phyloP scores from a whole-genome alignment of 2,797 vertebrate species.

The Tapera naevia region DNA sequence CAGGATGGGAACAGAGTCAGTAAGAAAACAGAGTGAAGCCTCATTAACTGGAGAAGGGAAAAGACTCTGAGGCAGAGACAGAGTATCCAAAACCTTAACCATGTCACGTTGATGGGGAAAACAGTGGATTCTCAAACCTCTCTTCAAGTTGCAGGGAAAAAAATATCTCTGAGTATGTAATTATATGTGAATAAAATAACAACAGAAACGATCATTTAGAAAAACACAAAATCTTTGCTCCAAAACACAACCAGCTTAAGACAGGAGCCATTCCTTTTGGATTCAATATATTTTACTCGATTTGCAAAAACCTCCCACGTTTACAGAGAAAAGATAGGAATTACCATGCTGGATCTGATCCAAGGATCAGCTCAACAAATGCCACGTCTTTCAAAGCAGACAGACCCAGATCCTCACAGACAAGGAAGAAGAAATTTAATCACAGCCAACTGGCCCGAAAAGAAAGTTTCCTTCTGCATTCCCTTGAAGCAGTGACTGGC shows the following conservation, averaged over 20 bases:
- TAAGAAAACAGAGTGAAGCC: neutral
- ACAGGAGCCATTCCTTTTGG: neutral
- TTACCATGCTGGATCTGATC: neutral
- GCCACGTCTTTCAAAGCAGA: neutral
- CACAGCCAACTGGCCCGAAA: neutral
- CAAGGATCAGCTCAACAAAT: neutral
- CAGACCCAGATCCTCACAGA: neutral
- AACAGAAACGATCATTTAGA: neutral
- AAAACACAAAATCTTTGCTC: neutral
- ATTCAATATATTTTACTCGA: neutral
- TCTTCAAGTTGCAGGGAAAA: neutral
- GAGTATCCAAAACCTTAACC: neutral
- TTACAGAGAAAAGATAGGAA: neutral
- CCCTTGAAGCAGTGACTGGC: neutral
- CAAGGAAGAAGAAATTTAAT: conserved; percentile 11
- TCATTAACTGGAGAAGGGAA: neutral
- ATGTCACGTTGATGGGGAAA: neutral
- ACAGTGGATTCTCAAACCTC: neutral
- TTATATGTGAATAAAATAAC: neutral
- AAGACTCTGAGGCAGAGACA: neutral
- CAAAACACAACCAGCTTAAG: neutral
- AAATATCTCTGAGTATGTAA: neutral
- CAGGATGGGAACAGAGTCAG: neutral
- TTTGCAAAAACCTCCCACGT: neutral
- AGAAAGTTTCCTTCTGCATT: neutral